Base-by-base conservation (phyloP, 2,797 vertebrate species). In the Lacerta agilis region DNA sequence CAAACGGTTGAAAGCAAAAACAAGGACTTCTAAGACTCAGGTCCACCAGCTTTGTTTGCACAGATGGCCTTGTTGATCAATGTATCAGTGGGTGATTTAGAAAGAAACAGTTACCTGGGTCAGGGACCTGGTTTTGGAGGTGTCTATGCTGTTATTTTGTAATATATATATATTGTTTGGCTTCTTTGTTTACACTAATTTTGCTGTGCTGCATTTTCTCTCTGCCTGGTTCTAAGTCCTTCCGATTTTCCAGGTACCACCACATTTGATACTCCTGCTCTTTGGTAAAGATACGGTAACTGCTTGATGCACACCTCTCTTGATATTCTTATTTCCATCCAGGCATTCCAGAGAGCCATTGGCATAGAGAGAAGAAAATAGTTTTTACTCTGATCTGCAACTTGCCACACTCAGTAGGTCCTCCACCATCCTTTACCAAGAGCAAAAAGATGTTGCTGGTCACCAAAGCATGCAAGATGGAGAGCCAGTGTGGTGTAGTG, bases 1-100 rank as follows among this genome's bases (percentile, higher is more conserved):
- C 69, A 79, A 84, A 27, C 27, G 83, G 67, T 79, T 66, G 33
- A 88, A 73, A 85, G 27, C 77, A 91, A 91, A 64, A 55, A 73
- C 5, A 38, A 38, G 33, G 15, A 6, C 33, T 8, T 72, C 10
- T 6, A 43, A 18, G 41, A 45, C 8, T 4, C 36, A 36, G 36
- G n/a, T 45, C 43, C 1, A 72, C 18, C 45, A 43, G 3, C 4
- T 43, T n/a, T n/a, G 13, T 11, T 36, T 36, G 73, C n/a, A 58
- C 5, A 76, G 10, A 41, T 36, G 23, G 2, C 23, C 23, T 55
- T 55, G 3, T 36, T 36, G 3, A 33, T 36, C 25, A 27, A 36
- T 3, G 8, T 11, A 27, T 8, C 3, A 36, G 29, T 27, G 11
- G n/a, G 25, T 8, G 13, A 8, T 15, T 66, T 33, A 11, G 55